Evolutionary conservation across 2,797 vertebrate genomes (phyloP).

Genomic region (Peromyscus attwateri): DNA sequence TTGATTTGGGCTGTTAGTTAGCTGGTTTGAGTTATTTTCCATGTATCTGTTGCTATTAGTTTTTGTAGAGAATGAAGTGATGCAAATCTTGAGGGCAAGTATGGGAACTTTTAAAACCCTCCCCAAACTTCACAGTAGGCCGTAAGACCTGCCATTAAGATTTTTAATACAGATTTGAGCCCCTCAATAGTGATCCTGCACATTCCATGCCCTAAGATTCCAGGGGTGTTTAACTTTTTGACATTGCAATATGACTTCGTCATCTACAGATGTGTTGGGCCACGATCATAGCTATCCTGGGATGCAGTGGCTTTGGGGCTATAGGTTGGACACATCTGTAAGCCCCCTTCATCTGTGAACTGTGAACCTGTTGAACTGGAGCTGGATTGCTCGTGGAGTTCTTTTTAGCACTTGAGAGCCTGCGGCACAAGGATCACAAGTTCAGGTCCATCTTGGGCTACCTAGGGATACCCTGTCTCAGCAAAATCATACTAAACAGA

Average conservation of each 20-base stretch:
- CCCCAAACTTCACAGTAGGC: not conserved
- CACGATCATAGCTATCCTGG: not conserved
- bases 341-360: not conserved
- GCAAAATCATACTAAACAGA: not conserved
- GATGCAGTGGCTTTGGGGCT: not conserved
- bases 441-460: not conserved
- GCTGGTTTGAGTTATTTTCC: slow-evolving; percentile 32
- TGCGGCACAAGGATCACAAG: not conserved
- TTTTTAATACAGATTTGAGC: not conserved
- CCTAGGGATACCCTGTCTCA: not conserved
- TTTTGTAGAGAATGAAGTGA: slow-evolving; percentile 1
- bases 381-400: not conserved
- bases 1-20: not conserved
- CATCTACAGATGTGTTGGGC: not conserved
- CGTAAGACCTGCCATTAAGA: not conserved
- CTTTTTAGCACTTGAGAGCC: not conserved
- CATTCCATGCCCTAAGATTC: not conserved
- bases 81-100: not conserved
- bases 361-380: not conserved
- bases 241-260: not conserved
- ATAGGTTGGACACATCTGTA: not conserved
- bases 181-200: not conserved
- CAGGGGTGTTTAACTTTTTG: not conserved
- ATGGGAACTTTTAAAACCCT: not conserved
- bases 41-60: not conserved